These are phyloP conservation scores for Heteromurus nitidus DNA, from an alignment of 2,888 invertebrate species.

Conservation along the genomic window DNA sequence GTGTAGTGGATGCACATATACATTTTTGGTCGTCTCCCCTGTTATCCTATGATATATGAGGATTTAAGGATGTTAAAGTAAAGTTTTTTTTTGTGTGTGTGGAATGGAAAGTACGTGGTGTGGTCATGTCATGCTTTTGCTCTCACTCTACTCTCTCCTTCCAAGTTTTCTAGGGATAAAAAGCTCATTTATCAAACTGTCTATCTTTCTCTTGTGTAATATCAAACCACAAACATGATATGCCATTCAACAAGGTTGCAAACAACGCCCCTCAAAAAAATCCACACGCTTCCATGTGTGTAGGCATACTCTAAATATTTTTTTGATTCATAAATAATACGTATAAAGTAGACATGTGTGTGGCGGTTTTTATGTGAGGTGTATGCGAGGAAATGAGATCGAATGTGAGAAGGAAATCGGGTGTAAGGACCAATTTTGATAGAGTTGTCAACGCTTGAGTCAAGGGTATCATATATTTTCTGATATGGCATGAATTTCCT, in stretches of 20 bases:
- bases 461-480: background rate
- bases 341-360: background rate
- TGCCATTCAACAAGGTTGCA: no score
- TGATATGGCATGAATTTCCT: background rate
- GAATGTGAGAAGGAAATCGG: constrained; percentile 37
- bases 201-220: constrained; percentile 15
- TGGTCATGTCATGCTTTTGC: background rate
- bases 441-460: constrained; percentile 29
- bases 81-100: background rate
- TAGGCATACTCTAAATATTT: background rate
- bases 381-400: constrained; percentile 24
- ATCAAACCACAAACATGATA: background rate
- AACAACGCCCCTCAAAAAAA: background rate
- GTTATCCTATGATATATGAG: no score
- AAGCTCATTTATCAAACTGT: constrained; percentile 61
- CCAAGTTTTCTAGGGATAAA: constrained; percentile 41
- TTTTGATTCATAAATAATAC: background rate
- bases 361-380: background rate
- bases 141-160: background rate
- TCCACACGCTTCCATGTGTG: background rate
- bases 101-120: background rate
- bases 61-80: background rate
- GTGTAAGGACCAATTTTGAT: constrained; percentile 52
- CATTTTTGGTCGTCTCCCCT: no score
- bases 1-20: no score